Evolutionary conservation across 2,797 vertebrate genomes (phyloP), one percentile per base, ranked within the genome.

Genomic region (Alca torda): DNA sequence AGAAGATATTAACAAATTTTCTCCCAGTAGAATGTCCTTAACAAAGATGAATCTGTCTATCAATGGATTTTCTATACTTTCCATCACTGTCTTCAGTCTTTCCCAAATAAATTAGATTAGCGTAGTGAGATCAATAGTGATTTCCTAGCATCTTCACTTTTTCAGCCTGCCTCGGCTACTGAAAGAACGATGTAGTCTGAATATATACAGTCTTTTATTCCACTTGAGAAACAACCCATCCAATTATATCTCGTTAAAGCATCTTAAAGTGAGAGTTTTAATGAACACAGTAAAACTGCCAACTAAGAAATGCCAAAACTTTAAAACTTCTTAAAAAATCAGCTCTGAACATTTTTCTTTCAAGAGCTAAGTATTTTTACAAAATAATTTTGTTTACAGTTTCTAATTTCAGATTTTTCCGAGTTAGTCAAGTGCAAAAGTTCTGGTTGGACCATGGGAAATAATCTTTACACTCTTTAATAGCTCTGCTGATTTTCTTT

Each of bases 1-100:
- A 84, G 92, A 86, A 95, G n/a, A 23, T 84, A 93, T 78, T 94
- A 94, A 67, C 72, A 91, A 89, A 54, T 91, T 95, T 85, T 92
- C 82, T 87, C 72, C 48, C 24, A 57, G 41, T 50, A 59, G 68
- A 87, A 87, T 83, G 53, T 80, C 45, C 56, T 94, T 89, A 95
- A 84, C 50, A 56, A 91, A 88, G 84, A 96, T 80, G 77, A 80
- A 89, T 92, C n/a, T 78, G 6, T 61, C 90, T 84, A 56, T 81
- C 59, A 75, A 46, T 92, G 70, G 80, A 94, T 95, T 95, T 95
- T 84, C 81, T 57, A 46, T 87, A 67, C 48, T 80, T 95, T 69
- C 64, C 77, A 70, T 56, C 67, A 60, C 31, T 76, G 51, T 73
- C 82, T 64, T 75, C 61, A 87, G 51, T 78, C 64, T 83, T 95